A percentile compares a stretch with the other conserved stretches of the same genome.
These are phyloP conservation scores for Mastigias papua DNA, from an alignment of 30 jellyfish, hydroid and myxozoan species.

Conservation along the genomic window DNA sequence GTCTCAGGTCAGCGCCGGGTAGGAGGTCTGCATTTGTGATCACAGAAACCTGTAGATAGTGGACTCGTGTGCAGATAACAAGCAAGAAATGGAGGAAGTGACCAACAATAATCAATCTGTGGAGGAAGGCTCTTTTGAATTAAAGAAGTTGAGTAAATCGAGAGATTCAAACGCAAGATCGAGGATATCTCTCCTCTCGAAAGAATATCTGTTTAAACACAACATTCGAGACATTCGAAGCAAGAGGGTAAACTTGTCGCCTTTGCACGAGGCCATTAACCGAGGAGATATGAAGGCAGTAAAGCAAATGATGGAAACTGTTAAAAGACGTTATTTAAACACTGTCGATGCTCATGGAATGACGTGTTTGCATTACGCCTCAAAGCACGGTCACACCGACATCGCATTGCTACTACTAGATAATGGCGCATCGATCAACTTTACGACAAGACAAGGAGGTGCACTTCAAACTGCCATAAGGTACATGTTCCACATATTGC, in stretches of 20 bases:
- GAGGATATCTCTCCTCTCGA: too few relatives aligned
- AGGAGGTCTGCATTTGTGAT: too few relatives aligned
- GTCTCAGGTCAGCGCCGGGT: too few relatives aligned
- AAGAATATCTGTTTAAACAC: too few relatives aligned
- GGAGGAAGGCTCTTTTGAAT: neutral
- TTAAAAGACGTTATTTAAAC: neutral
- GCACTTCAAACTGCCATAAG: slow-evolving; percentile 21
- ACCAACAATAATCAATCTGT: neutral
- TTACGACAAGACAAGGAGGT: slow-evolving; percentile 1
- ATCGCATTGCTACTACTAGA: neutral
- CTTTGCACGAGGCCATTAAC: neutral
- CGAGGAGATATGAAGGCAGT: neutral
- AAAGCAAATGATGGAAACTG: neutral
- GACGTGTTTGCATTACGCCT: slow-evolving; percentile 22
- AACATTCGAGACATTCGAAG: neutral
- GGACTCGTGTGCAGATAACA: too few relatives aligned
- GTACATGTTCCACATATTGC: too few relatives aligned
- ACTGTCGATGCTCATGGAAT: neutral
- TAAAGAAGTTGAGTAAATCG: neutral
- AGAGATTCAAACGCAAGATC: neutral
- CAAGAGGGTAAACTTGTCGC: neutral
- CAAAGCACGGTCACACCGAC: neutral
- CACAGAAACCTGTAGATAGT: too few relatives aligned
- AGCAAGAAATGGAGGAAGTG: too few relatives aligned
- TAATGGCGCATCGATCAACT: slow-evolving; percentile 6